Base-by-base conservation (phyloP, 2,797 vertebrate genomes). In the Masticophis lateralis region DNA sequence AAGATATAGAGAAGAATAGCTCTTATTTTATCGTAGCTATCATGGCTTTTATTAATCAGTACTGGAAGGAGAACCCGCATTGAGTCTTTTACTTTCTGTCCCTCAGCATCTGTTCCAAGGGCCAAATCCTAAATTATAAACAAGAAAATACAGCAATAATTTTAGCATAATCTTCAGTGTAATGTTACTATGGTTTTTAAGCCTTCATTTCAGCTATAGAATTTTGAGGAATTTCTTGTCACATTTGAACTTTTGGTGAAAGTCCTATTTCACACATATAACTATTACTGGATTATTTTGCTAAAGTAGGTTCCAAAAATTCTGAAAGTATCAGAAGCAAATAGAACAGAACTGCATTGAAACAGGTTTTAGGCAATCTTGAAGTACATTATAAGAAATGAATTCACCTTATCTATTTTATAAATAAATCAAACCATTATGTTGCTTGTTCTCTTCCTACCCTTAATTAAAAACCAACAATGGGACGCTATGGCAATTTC, bases 1-100 rank as follows among this genome's bases (percentile, higher is more conserved):
- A 99, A 99, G 96, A 99, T 99, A 94, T 99, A 99, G 51, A 99
- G 98, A 89, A 99, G 98, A 95, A 99, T 99, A 16, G 99, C 98
- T 97, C 99, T 97, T 95, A 99, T 99, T 98, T 99, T 99, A 96
- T 99, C 99, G 37, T 98, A 97, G 95, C 96, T 99, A 90, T 98
- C 97, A 20, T 98, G 97, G 96, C 97, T 98, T 28, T 97, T 98
- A 96, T 97, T 97, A 37, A 99, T 98, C 9, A 99, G 97, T 94
- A 99, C 98, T 0, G 99, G 99, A 95, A 99, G 98, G 74, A 99
- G 98, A 0, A 99, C 99, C 96, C 99, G 98, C 99, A 99, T 99
- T 0, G 98, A 97, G 92, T 99, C 99, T 96, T 98, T 99, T 60
- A 99, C 98, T 97, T 98, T 99, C 92, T 98, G 96, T 55, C 99